Evolutionary conservation across 2,888 invertebrate species (phyloP), one percentile per base, ranked within the genome.

Genomic region (Nycteola revayana): DNA sequence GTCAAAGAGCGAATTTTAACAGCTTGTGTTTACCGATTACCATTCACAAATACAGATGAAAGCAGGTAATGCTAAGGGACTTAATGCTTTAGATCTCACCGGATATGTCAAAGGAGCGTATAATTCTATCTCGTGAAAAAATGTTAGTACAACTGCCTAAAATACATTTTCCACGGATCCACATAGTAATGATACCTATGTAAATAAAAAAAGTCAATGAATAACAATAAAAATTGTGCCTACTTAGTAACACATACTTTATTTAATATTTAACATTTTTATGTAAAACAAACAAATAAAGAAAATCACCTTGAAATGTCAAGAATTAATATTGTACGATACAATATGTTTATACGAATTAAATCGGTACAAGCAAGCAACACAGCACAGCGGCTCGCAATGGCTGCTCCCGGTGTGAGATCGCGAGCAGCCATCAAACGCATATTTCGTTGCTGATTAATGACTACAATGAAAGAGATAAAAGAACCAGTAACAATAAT

Each of bases 21-120:
- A 84, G 84, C 84, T 87, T 75, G 57, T 84, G 73, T 87, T 85
- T 82, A 75, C 82, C 69, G 82, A 84, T 83, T 76, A 78, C 64
- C 69, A 80, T 78, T 78, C 76, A 83, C 81, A 84, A 84, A 80
- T 74, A 73, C 51, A 68, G 72, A 66, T 74, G 65, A 75, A 75
- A 74, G 79, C 82, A 81, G 83, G 84, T 84, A 84, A 84, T 77
- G 67, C 54, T 60, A 67, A 63, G 61, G 58, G 57, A 68, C 66
- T 71, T 71, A 66, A 66, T 66, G 65, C 55, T 60, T 59, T 45
- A 63, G 62, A 55, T 44, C 46, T 52, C 32, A 44, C 60, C 75
- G 73, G 75, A 75, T 72, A 64, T 66, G 49, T 48, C 43, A 35
- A 44, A 53, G 44, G 42, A 37, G 46, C 49, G 50, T 43, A 53